Base-by-base conservation (phyloP, 2,797 vertebrate species). In the Anomalospiza imberbis region DNA sequence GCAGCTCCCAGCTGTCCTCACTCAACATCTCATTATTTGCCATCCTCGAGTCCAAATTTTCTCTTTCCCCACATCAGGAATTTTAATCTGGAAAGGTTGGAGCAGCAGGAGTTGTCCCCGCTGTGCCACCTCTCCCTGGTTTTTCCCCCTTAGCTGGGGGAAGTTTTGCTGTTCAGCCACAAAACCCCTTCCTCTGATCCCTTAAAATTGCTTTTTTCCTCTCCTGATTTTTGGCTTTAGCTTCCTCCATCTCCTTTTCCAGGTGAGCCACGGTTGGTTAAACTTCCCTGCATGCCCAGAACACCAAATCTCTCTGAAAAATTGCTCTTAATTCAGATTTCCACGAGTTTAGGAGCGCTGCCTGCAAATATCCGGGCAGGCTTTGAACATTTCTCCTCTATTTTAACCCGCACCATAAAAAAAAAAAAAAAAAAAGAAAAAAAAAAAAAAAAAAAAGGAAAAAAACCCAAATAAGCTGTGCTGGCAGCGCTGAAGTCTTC, bases 141-240 rank as follows among this genome's bases (percentile, higher is more conserved):
- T 10, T 61, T 31, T 16, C 1, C 10, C 6, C 13, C 25, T 44
- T 22, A 34, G 15, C 24, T n/a, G 38, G 32, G 31, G 55, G 31
- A 60, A 91, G n/a, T 31, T 51, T 53, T 13, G 11, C 16, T 26
- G 36, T 16, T 55, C 36, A 25, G 16, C 48, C 34, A 7, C 0
- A 2, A 54, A 54, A 7, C 21, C 7, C 38, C 42, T 38, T 31
- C 10, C 25, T 26, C 26, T 45, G 6, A 19, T 5, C 51, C 36
- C 31, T 63, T 2, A 0, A 55, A 60, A 32, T 2, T 9, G 17
- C 17, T 54, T 61, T 17, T 2, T 12, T n/a, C 2, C 28, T 36
- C 16, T 55, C 50, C 7, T 12, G 29, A 18, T n/a, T 79, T 79
- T 48, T 48, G 8, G 5, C n/a, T 76, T 78, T n/a, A 7, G 6